Conservation (phyloP, 2,888 invertebrate genomes). For the Xanthorhoe designata region DNA sequence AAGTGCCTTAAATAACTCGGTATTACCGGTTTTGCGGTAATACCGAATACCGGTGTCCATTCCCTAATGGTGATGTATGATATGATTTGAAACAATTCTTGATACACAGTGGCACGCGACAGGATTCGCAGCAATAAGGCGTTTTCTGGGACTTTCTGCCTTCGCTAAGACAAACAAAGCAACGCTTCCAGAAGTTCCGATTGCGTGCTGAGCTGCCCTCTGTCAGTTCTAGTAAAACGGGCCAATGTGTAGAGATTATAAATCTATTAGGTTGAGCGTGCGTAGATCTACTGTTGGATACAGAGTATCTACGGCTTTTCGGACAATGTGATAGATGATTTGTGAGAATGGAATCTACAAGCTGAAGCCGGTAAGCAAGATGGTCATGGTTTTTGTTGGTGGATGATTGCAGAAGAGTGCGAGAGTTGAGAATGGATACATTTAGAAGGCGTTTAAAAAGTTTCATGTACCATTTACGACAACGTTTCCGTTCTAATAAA, state of each 20-base stretch:
- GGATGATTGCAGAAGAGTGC: conserved; percentile 5
- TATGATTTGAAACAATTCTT: conserved; percentile 4
- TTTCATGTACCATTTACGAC: conserved; percentile 40
- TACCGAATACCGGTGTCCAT: too few species aligned
- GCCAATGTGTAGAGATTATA: background rate
- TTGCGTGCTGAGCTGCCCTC: background rate
- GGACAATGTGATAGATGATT: conserved; percentile 9
- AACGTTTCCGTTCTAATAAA: conserved; percentile 35
- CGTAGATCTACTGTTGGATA: conserved; percentile 2
- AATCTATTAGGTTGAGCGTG: background rate
- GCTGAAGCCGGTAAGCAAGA: conserved; percentile 4
- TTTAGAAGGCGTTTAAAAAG: conserved; percentile 31
- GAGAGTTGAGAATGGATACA: conserved; percentile 10
- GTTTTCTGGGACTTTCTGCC: background rate
- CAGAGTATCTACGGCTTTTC: conserved; percentile 1
- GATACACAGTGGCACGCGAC: background rate
- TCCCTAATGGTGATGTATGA: too few species aligned
- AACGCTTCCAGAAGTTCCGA: conserved; percentile 4
- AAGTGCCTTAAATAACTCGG: too few species aligned
- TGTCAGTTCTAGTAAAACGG: conserved; percentile 6
- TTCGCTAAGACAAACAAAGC: background rate
- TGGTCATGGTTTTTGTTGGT: background rate
- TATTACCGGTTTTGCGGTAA: too few species aligned
- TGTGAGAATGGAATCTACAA: conserved; percentile 11
- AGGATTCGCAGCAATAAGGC: conserved; percentile 6